These are phyloP conservation scores for Zygaena filipendulae DNA, from an alignment of 2,888 invertebrate species.

Conservation along the genomic window DNA sequence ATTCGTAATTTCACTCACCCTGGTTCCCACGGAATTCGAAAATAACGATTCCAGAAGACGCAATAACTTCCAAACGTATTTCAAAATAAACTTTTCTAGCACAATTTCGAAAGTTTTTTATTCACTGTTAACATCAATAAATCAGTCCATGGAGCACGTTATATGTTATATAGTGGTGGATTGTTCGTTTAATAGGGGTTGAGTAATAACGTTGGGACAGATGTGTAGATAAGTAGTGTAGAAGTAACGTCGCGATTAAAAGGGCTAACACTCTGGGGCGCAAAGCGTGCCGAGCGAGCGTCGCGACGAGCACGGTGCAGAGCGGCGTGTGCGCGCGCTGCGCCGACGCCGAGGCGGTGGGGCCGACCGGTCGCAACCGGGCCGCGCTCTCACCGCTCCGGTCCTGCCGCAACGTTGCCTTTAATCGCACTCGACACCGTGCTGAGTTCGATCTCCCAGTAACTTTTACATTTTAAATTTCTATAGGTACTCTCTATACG, in stretches of 20 bases:
- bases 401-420: conserved; percentile 44
- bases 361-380: conserved; percentile 66
- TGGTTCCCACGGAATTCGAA: no score
- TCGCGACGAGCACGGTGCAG: conserved; percentile 62
- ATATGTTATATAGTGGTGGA: no score
- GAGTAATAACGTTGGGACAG: no score
- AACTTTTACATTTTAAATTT: conserved; percentile 65
- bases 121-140: no score
- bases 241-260: conserved; percentile 26
- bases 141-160: no score
- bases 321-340: conserved; percentile 52
- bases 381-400: conserved; percentile 58
- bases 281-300: conserved; percentile 47
- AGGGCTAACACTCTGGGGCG: conserved; percentile 41
- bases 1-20: no score
- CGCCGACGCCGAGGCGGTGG: conserved; percentile 39
- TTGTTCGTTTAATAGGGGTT: no score
- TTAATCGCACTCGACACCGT: conserved; percentile 66
- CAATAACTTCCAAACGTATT: no score
- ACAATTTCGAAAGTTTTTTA: no score
- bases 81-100: no score
- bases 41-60: no score
- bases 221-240: conserved; percentile 13
- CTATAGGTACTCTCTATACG: no score
- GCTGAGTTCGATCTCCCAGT: conserved; percentile 51